Percentiles rank a stretch among this genome's conserved stretches.
These are phyloP conservation scores for Stenichneumon culpator DNA, from an alignment of 2,888 invertebrate species.

Conservation along the genomic window DNA sequence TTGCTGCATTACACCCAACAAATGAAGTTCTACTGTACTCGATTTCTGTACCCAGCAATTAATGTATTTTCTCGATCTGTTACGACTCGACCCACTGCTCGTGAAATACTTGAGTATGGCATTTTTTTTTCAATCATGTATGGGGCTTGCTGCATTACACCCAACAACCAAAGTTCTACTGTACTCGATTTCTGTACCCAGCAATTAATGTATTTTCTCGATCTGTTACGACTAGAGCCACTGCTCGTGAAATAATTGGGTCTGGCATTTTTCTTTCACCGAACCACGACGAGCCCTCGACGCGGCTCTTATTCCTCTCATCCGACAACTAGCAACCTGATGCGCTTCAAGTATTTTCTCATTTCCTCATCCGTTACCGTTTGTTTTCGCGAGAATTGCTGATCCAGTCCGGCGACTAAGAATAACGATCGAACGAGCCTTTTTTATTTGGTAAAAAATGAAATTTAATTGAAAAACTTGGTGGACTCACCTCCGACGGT, in stretches of 20 bases:
- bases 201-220: background rate
- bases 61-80: background rate
- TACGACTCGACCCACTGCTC: background rate
- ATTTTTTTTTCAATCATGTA: background rate
- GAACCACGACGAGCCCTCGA: constrained; percentile 31
- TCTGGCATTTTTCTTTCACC: constrained; percentile 20
- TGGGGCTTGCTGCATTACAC: too few species aligned
- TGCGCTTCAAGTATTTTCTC: constrained; percentile 41
- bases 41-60: background rate
- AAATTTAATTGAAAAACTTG: background rate
- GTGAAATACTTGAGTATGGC: constrained; percentile 16
- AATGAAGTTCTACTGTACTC: too few species aligned
- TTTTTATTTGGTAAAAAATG: background rate
- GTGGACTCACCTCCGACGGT: constrained; percentile 78
- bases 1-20: too few species aligned
- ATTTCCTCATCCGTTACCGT: background rate
- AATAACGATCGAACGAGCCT: constrained; percentile 8
- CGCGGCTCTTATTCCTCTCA: constrained; percentile 17
- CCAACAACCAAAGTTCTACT: background rate
- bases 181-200: background rate
- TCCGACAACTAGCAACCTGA: constrained; percentile 47
- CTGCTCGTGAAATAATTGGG: constrained; percentile 24
- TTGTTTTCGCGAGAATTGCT: constrained; percentile 28
- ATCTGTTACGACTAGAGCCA: background rate
- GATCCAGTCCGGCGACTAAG: background rate